Conservation (phyloP, 2,797 vertebrate species). For the Microctenopoma stevenorrisi region DNA sequence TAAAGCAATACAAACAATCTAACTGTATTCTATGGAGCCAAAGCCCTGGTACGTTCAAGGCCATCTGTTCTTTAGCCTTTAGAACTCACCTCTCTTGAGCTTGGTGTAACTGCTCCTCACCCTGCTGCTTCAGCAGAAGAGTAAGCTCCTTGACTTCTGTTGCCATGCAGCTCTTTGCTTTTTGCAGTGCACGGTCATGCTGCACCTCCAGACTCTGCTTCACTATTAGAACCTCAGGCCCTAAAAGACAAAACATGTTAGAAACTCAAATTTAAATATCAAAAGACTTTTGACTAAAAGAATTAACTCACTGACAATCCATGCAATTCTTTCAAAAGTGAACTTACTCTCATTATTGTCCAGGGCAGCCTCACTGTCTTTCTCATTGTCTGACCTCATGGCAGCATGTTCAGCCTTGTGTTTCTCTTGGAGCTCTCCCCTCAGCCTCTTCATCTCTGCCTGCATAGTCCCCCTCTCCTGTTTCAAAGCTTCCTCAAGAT, state of each 20-base stretch:
- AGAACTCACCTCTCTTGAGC: constrained; percentile 83
- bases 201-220: constrained; percentile 71
- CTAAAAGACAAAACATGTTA: constrained; percentile 46
- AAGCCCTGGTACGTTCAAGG: not conserved
- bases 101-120: constrained; percentile 76
- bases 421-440: constrained; percentile 70
- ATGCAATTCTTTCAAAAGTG: not conserved
- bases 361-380: constrained; percentile 72
- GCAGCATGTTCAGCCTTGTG: constrained; percentile 74
- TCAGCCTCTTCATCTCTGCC: constrained; percentile 58
- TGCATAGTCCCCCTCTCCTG: constrained; percentile 50
- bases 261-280: not conserved
- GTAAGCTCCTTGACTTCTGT: constrained; percentile 78
- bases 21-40: no score
- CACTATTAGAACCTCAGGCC: constrained; percentile 60
- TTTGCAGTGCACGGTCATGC: constrained; percentile 72
- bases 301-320: not conserved
- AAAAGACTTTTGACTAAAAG: not conserved
- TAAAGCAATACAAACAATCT: not conserved
- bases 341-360: constrained; percentile 73
- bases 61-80: not conserved
- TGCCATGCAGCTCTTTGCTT: constrained; percentile 70
- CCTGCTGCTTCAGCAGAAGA: constrained; percentile 75
- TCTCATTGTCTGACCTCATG: constrained; percentile 69
- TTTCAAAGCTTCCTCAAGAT: constrained; percentile 59